Evolutionary conservation across 2,888 invertebrate genomes (phyloP), one percentile per base, ranked within the genome.

Genomic region (Gari tellinella): DNA sequence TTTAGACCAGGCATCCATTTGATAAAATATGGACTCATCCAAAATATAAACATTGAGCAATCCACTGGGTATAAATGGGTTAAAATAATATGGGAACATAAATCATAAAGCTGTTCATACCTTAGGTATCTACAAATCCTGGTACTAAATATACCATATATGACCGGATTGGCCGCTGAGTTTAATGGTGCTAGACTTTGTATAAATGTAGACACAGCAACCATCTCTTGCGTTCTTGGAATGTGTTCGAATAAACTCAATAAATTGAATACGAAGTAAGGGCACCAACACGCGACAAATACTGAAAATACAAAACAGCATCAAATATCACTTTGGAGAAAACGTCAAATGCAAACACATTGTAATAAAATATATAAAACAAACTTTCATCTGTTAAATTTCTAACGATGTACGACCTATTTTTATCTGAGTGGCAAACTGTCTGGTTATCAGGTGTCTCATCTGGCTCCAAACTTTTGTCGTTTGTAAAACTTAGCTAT

Each of bases 211-310:
- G 96, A 96, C 48, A 97, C 94, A 17, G 97, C 97, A 25, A 95
- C 94, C 91, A 95, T 96, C 0, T 95, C 95, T 89, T 96, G 96
- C 0, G 96, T 95, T 83, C 94, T 93, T 0, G 96, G 96, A 79
- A 89, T 66, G 19, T 83, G 63, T 4, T 70, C 64, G 43, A 95
- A 97, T 48, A 97, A 97, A 94, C 97, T 96, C 4, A 97, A 94
- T 62, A 97, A 93, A 92, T 97, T 97, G 92, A 97, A 98, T 63
- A 98, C 94, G 91, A 98, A 96, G 93, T 97, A 98, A 0, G 98
- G 98, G 63, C 97, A 97, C 97, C 98, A 98, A 93, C 98, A 98
- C 10, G 97, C 92, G 76, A 98, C 95, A 92, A 98, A 98, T 40
- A 97, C 97, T 97, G 94, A 1, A 94, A 94, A 41, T n/a, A 49